phyloP scores from a whole-genome alignment of 2,113 vertebrate genomes.

The Mungos mungo region DNA sequence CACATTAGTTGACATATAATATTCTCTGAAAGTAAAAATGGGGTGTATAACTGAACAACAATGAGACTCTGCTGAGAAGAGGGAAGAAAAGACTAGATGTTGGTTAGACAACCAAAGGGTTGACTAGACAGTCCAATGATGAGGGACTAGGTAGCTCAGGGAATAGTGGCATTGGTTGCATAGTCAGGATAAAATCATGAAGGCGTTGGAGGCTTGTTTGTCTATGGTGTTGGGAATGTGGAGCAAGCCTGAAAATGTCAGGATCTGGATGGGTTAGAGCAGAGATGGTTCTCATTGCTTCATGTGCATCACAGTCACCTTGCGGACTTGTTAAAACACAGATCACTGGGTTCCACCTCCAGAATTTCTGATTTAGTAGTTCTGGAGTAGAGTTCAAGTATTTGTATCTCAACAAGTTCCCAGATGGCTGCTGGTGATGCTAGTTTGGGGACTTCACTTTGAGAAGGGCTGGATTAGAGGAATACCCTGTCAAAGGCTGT shows the following conservation, averaged over 20 bases:
- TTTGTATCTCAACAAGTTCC: neutral
- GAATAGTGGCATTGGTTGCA: neutral
- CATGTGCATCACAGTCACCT: neutral
- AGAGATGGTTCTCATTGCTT: neutral
- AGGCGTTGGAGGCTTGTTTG: neutral
- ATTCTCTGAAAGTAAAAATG: neutral
- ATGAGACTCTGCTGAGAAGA: neutral
- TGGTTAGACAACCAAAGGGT: neutral
- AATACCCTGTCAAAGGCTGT: neutral
- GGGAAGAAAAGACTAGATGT: neutral
- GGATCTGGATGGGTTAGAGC: too few species aligned
- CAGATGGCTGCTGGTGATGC: neutral
- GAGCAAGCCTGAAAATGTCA: neutral
- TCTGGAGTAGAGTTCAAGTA: neutral
- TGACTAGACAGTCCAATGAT: neutral
- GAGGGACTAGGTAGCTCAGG: neutral
- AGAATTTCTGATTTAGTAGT: neutral
- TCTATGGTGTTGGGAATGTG: neutral
- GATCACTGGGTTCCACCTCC: neutral
- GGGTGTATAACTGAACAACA: neutral
- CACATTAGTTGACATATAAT: neutral
- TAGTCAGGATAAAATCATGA: neutral
- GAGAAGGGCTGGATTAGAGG: neutral
- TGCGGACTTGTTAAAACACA: neutral
- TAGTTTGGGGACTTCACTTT: neutral